Evolutionary conservation across 2,113 vertebrate species (phyloP), one percentile per base, ranked within the genome.

Genomic region (Phaethon lepturus): DNA sequence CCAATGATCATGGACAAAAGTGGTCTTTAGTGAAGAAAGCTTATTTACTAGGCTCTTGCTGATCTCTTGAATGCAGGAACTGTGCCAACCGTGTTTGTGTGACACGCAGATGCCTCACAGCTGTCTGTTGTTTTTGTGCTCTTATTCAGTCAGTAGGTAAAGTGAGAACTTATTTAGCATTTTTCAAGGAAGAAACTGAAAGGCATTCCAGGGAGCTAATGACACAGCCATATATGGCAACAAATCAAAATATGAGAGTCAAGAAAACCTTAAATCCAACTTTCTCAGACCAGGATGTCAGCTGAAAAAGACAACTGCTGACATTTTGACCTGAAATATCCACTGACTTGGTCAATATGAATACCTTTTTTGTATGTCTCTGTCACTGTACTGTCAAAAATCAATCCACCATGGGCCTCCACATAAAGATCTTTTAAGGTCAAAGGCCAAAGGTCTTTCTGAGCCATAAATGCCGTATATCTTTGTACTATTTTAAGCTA

Each of bases 271-370:
- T 94, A 86, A 96, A 86, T 83, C 40, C 56, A 72, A 33, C 90
- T 92, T 81, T 90, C 56, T 52, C 55, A 94, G 88, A 93, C 53
- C 91, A 93, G 89, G 93, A 97, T 97, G 94, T 97, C 95, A 96
- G 93, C 86, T 97, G 85, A 96, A 94, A 96, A 95, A 96, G 94
- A 97, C 95, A 97, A 95, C 91, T 92, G 86, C 93, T 98, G 96
- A 96, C 97, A 97, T 97, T 95, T 97, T 97, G 98, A 98, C 98
- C 98, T 96, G 96, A 97, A 96, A 96, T 95, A 97, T 97, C 73
- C 95, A 93, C 92, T 84, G 95, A 90, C 82, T 97, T 92, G 85
- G 92, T 94, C 88, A 95, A 88, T 92, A 94, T 98, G 97, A 98
- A 97, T 98, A 93, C 84, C 91, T 97, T 97, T 97, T 98, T 98